Evolutionary conservation across 2,797 vertebrate species (phyloP), one percentile per base, ranked within the genome.

Genomic region (Acipenser transmontanus): DNA sequence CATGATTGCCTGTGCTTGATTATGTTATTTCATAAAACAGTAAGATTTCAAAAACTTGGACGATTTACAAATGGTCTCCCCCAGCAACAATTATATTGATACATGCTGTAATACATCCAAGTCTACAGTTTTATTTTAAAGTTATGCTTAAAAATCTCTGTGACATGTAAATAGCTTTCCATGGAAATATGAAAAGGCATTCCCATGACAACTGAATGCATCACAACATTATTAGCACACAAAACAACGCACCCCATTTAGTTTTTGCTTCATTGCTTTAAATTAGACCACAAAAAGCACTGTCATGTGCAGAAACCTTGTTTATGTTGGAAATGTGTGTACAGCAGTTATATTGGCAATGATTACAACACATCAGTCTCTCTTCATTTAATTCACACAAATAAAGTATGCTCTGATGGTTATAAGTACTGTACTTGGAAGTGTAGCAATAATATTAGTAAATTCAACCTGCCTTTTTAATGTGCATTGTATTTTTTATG

Each of bases 391-490:
- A 49, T 67, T 66, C 47, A 63, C 64, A 47, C 52, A 62, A 67
- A 70, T 69, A 68, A 50, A 63, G 48, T 17, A 69, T 52, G 66
- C 66, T 49, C 51, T 66, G 57, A 63, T 65, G 62, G 63, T 62
- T 63, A 65, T 72, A 72, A 72, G 68, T 68, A 65, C 67, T 70
- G 8, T 9, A n/a, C 8, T 73, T 69, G 61, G 67, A 64, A 74
- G 66, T 57, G 64, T 57, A 62, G 17, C 65, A 61, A 62, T 74
- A 70, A 59, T 62, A 17, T 61, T 56, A 52, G 13, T 68, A 60
- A 59, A 47, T 73, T 64, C 8, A 6, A 17, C 12, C 66, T 65
- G 70, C 67, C 70, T 67, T 59, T 34, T 34, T 34, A 34, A 34
- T 34, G 20, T 34, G 20, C 20, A 34, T 34, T 34, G 34, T 34